These are phyloP conservation scores for Harpagoxenus sublaevis DNA, from an alignment of 2,888 invertebrate species.

Conservation along the genomic window DNA sequence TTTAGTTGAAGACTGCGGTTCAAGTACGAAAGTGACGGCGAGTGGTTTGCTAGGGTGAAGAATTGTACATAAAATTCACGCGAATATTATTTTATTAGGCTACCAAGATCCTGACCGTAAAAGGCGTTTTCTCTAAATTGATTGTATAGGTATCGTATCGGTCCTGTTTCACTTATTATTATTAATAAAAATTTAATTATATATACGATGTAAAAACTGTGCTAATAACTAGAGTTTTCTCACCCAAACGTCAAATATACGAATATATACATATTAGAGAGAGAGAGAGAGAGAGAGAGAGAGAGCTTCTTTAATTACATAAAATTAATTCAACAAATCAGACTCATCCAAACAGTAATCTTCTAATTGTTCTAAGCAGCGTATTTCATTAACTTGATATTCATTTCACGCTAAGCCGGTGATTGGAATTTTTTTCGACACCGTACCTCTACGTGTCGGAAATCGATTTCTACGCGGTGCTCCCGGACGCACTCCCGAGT, in stretches of 20 bases:
- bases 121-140: too few relatives aligned
- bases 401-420: background rate
- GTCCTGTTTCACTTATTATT: too few relatives aligned
- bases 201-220: background rate
- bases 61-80: too few relatives aligned
- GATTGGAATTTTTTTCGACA: background rate
- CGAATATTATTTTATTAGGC: too few relatives aligned
- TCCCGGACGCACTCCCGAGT: background rate
- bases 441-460: background rate
- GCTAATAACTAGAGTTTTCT: background rate
- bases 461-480: conserved; percentile 21
- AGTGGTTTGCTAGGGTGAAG: too few relatives aligned
- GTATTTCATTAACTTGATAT: background rate
- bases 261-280: background rate
- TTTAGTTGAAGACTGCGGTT: too few relatives aligned
- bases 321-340: background rate
- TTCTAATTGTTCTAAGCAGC: background rate
- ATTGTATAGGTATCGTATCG: too few relatives aligned
- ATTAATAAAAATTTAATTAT: background rate
- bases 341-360: background rate
- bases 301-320: background rate
- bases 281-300: too few relatives aligned
- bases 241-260: background rate
- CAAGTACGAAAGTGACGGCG: too few relatives aligned
- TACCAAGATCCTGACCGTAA: too few relatives aligned